Evolutionary conservation across 2,888 invertebrate genomes (phyloP), one percentile per base, ranked within the genome.

Genomic region (Philereme vetulata): DNA sequence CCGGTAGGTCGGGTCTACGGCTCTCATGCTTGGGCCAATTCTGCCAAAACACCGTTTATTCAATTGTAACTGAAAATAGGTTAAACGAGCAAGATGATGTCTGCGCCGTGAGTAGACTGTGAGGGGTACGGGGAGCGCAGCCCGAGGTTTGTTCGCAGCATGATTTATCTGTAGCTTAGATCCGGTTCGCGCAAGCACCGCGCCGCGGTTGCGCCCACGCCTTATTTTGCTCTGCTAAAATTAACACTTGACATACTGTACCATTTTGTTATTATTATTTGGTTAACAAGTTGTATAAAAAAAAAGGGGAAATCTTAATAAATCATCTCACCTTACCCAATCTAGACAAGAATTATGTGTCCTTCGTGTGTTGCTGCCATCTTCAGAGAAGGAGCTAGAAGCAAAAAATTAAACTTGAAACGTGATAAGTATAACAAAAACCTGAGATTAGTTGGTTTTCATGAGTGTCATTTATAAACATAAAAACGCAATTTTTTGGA

Each of bases 101-200:
- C 66, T 66, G 67, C 56, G 59, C 56, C 56, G 69, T 66, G 66
- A 60, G 62, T 64, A 64, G 62, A 64, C 62, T 48, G 36, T 48
- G 62, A 51, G 64, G 57, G 62, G 60, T 51, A 53, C 46, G 65
- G 71, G 70, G 69, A 67, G 60, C 70, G 75, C 66, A 68, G 69
- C 42, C 42, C 67, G 77, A 75, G 76, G 74, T 78, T 81, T 72
- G 74, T 75, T 76, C 76, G 74, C 65, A 74, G 76, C 81, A 82
- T 86, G 82, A 89, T 89, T 88, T 90, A 90, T 90, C 85, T 78
- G 75, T 71, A 71, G 72, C 80, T 78, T 81, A 88, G 90, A 91
- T 91, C 90, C 90, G 90, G 90, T 88, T 90, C 76, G 81, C 78
- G 80, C 76, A 73, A 72, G 76, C 80, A 74, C 72, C 72, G 68